Evolutionary conservation across 2,113 vertebrate genomes (phyloP), one percentile per base, ranked within the genome.

Genomic region (Grallaria varia): DNA sequence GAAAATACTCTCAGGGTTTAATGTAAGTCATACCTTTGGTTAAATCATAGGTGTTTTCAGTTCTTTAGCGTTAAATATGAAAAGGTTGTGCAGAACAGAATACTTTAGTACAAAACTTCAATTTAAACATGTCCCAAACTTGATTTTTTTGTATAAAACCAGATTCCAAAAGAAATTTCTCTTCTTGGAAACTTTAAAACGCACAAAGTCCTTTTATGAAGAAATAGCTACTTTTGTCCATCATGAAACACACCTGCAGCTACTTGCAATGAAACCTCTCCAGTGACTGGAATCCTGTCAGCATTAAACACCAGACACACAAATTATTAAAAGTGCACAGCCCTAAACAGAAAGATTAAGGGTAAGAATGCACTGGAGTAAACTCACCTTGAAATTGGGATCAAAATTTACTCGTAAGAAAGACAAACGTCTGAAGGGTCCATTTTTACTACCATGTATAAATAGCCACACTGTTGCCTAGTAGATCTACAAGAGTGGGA

Each of bases 211-310:
- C 87, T 76, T 94, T 95, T 89, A 91, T 86, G 88, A 95, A 94
- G 93, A 97, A 93, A 97, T 75, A 97, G 80, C 90, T 97, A 96
- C 87, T 98, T 97, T 96, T 95, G 96, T 97, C 94, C 97, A 94
- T 83, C 94, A 94, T 86, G 97, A 96, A 97, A 98, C 98, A 98
- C 98, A 98, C 98, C 98, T 98, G 97, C 97, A 98, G 97, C 98
- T 98, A 98, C 97, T 97, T 98, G 98, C 97, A 98, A 98, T 98
- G 98, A 98, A 98, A 98, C 94, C 98, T 98, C 98, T 98, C 98
- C 98, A 98, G 96, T 98, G 98, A 98, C 98, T 98, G 98, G 98
- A 96, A 98, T 98, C 98, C 98, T 98, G 98, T 98, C 98, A 98
- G 98, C 98, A 98, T 98, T 98, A 98, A 98, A 98, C 91, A 98